Evolutionary conservation across 1,140 invertebrate species (phyloP).

Genomic region (Hestina assimilis): DNA sequence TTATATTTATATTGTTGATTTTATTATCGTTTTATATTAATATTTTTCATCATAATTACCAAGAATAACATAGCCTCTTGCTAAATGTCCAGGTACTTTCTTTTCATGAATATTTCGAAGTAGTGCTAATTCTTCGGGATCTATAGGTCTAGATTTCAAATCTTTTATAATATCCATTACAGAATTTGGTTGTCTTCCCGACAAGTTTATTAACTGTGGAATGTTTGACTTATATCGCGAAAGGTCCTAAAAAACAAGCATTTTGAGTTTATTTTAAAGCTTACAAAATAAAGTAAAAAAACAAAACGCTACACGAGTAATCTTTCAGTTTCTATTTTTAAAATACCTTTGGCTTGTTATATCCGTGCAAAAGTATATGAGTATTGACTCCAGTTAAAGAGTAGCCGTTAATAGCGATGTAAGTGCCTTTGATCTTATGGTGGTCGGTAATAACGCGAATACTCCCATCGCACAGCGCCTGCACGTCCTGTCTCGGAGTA

Average conservation of each 20-base stretch:
- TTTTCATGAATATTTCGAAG: conserved; percentile 75
- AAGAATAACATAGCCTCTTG: too few species aligned
- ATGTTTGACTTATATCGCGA: conserved; percentile 43
- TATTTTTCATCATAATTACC: conserved; percentile 80
- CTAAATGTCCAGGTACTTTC: conserved; percentile 80
- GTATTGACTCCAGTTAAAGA: conserved; percentile 38
- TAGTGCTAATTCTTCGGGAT: too few species aligned
- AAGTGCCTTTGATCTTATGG: too few species aligned
- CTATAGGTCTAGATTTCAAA: conserved; percentile 55
- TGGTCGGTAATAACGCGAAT: too few species aligned
- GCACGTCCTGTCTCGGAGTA: conserved; percentile 34
- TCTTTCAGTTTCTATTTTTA: too few species aligned
- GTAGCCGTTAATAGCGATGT: conserved; percentile 37
- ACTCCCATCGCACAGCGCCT: conserved; percentile 31
- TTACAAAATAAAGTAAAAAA: too few species aligned
- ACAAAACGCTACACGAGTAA: too few species aligned
- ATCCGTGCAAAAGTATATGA: conserved; percentile 35
- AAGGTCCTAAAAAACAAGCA: conserved; percentile 37
- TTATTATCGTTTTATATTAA: too few species aligned
- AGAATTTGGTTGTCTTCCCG: conserved; percentile 44
- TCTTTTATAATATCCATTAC: conserved; percentile 40
- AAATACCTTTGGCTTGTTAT: conserved; percentile 46
- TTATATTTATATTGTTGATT: too few species aligned
- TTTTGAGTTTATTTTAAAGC: neutral
- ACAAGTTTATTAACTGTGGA: conserved; percentile 47